A percentile compares a stretch with the other conserved stretches of the same genome.
Evolutionary conservation across 92 coral and sea anemone species (phyloP).

Genomic region (Parazoanthus darwini): DNA sequence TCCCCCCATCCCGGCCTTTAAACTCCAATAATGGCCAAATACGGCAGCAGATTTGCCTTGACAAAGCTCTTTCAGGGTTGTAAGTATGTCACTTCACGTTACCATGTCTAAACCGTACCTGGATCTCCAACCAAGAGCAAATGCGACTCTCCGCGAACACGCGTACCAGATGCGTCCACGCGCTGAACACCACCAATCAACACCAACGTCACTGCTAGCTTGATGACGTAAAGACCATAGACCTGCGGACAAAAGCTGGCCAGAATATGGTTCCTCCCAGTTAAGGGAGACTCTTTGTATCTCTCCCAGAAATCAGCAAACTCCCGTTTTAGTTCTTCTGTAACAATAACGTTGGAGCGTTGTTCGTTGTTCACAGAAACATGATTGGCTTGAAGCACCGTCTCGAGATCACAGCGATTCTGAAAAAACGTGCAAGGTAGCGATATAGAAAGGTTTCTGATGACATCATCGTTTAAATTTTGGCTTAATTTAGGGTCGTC

Average conservation of each 20-base stretch:
- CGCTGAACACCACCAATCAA: constrained; percentile 94
- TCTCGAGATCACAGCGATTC: constrained; percentile 93
- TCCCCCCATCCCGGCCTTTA: too few species aligned
- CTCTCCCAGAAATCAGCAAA: constrained; percentile 88
- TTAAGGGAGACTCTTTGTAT: constrained; percentile 64
- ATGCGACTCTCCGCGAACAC: constrained; percentile 95
- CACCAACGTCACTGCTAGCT: constrained; percentile 85
- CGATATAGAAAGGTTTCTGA: too few species aligned
- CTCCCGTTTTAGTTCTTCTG: constrained; percentile 89
- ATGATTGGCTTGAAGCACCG: constrained; percentile 91
- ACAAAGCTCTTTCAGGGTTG: too few species aligned
- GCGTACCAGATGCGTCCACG: constrained; percentile 82
- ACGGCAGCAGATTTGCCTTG: too few species aligned
- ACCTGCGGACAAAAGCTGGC: constrained; percentile 96
- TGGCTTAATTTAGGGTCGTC: too few species aligned
- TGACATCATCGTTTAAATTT: too few species aligned
- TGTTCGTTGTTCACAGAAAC: constrained; percentile 94
- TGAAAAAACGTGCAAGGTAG: background rate
- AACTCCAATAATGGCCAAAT: too few species aligned
- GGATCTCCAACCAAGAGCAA: constrained; percentile 96
- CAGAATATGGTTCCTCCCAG: constrained; percentile 88
- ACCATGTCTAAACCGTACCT: constrained; percentile 57
- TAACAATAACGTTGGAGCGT: constrained; percentile 74
- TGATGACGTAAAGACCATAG: constrained; percentile 92
- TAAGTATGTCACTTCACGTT: background rate